Evolutionary conservation across 2,888 invertebrate species (phyloP).

Genomic region (Priocnemis perturbator): DNA sequence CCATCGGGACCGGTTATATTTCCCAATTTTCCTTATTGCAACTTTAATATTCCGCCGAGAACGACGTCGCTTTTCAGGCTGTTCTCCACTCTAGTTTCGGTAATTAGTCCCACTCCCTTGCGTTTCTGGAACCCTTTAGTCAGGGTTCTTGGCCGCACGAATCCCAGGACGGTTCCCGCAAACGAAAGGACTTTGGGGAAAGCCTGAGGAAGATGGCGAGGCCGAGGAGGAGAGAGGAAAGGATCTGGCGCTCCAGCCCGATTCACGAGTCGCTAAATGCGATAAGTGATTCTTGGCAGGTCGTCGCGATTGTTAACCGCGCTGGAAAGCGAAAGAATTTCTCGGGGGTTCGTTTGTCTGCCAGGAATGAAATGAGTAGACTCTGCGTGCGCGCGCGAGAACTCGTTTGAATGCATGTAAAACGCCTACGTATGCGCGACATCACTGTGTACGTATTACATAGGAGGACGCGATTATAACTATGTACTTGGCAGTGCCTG

Average conservation of each 20-base stretch:
- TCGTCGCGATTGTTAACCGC: conserved; percentile 50
- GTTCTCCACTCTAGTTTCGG: conserved; percentile 43
- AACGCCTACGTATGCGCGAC: background rate
- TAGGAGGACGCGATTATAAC: conserved; percentile 14
- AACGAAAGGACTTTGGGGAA: background rate
- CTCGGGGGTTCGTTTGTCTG: conserved; percentile 32
- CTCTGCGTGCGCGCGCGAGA: background rate
- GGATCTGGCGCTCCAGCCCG: conserved; percentile 6
- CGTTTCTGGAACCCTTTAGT: conserved; percentile 14
- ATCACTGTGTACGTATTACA: background rate
- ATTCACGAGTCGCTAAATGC: conserved; percentile 47
- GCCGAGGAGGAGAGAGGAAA: conserved; percentile 13
- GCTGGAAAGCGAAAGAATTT: conserved; percentile 30
- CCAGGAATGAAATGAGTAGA: conserved; percentile 11
- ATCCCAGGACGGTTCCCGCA: conserved; percentile 5
- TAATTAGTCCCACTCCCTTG: conserved; percentile 44
- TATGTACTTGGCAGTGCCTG: conserved; percentile 32
- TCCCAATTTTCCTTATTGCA: conserved; percentile 26
- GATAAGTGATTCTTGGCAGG: conserved; percentile 65
- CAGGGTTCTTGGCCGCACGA: conserved; percentile 12
- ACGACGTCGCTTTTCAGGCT: conserved; percentile 30
- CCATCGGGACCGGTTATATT: too few relatives aligned
- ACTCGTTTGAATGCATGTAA: background rate
- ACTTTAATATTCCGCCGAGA: conserved; percentile 35
- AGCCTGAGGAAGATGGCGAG: background rate